Conservation (phyloP, 1,140 invertebrate genomes). For the Pogonognathellus flavescens region DNA sequence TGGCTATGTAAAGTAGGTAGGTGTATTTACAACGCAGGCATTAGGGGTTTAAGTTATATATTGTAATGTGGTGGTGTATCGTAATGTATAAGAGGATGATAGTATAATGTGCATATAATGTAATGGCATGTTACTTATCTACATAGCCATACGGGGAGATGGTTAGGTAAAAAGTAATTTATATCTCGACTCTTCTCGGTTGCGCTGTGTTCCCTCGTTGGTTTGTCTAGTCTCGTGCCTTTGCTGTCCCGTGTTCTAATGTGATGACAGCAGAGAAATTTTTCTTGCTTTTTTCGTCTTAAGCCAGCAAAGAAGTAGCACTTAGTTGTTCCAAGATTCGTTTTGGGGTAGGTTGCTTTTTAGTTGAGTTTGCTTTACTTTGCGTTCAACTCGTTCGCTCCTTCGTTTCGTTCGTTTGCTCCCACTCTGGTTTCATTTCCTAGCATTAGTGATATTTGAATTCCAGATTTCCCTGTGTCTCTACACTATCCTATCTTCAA, state of each 20-base stretch:
- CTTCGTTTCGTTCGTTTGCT: conserved; percentile 26
- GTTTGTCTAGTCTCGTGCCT: not conserved
- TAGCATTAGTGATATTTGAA: conserved; percentile 51
- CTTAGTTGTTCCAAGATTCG: not conserved
- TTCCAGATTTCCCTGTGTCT: conserved; percentile 50
- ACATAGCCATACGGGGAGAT: not conserved
- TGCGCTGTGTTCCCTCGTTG: not conserved
- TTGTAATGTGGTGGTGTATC: not conserved
- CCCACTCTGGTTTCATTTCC: conserved; percentile 24
- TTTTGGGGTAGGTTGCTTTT: conserved; percentile 31
- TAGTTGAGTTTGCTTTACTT: conserved; percentile 45
- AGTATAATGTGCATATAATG: conserved; percentile 16
- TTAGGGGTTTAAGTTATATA: too few relatives aligned
- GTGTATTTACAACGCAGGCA: too few relatives aligned
- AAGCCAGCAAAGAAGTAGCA: not conserved
- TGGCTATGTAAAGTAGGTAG: too few relatives aligned
- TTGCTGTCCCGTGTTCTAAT: conserved; percentile 21
- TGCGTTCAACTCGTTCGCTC: conserved; percentile 18
- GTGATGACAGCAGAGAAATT: conserved; percentile 51
- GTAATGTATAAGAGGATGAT: not conserved
- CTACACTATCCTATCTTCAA: not conserved
- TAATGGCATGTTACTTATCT: not conserved
- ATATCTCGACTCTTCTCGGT: not conserved
- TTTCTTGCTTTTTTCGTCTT: conserved; percentile 37
- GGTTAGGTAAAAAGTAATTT: conserved; percentile 31